Percentiles rank a stretch among this genome's conserved stretches.
Evolutionary conservation across 2,888 invertebrate genomes (phyloP).

Genomic region (Mesopsocus fuscifrons): DNA sequence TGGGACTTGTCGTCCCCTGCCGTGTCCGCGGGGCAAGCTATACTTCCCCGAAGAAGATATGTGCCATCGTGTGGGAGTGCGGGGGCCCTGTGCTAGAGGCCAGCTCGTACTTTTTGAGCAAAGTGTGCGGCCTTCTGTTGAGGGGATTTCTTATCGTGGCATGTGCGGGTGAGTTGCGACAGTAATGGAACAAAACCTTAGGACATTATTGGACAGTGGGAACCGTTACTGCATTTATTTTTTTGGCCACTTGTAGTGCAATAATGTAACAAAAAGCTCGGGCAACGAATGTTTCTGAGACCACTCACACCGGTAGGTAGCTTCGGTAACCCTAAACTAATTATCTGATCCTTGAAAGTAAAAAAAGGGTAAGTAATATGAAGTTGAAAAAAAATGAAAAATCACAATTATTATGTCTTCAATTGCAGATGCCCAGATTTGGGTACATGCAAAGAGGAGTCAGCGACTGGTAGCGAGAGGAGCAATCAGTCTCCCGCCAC

Average conservation of each 20-base stretch:
- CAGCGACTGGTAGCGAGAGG: no score
- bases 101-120: constrained; percentile 67
- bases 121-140: constrained; percentile 52
- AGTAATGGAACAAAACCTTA: constrained; percentile 21
- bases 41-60: constrained; percentile 53
- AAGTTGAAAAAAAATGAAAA: no score
- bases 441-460: no score
- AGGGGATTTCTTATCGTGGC: constrained; percentile 67
- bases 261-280: no score
- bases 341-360: no score
- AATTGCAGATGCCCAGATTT: no score
- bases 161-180: constrained; percentile 48
- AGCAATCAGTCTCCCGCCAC: no score
- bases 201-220: neutral
- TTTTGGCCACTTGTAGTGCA: neutral
- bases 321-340: no score
- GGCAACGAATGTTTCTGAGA: no score
- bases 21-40: constrained; percentile 53
- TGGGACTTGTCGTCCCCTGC: constrained; percentile 46
- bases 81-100: constrained; percentile 52
- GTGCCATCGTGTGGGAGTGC: constrained; percentile 59
- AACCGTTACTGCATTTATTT: neutral
- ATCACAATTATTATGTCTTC: no score
- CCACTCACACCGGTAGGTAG: no score
- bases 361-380: no score